Evolutionary conservation across 2,113 vertebrate species (phyloP).

Genomic region (Trichomycterus rosablanca): DNA sequence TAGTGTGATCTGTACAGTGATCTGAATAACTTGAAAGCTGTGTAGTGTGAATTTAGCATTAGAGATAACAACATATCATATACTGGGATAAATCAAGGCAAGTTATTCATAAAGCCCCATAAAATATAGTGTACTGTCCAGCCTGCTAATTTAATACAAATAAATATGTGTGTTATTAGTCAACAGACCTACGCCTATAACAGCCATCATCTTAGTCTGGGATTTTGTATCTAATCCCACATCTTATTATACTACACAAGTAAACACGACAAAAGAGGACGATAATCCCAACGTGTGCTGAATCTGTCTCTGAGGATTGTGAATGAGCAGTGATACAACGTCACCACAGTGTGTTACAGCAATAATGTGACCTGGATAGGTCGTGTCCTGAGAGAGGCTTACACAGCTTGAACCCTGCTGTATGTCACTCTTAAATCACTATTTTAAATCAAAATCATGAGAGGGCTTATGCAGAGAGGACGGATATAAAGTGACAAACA

Average conservation of each 20-base stretch:
- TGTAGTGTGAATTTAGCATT: no score
- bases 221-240: constrained; percentile 52
- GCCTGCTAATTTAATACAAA: constrained; percentile 21
- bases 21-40: no score
- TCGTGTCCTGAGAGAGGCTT: constrained; percentile 29
- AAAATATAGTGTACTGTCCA: constrained; percentile 1
- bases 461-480: not conserved
- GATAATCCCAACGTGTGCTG: constrained; percentile 53
- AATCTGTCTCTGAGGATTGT: constrained; percentile 22
- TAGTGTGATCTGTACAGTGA: no score
- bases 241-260: constrained; percentile 51
- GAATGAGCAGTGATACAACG: constrained; percentile 8
- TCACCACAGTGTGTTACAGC: constrained; percentile 6
- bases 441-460: constrained; percentile 7
- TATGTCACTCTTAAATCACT: not conserved
- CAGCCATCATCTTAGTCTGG: constrained; percentile 47
- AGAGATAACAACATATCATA: no score
- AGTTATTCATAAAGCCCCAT: not conserved
- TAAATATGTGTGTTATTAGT: constrained; percentile 39
- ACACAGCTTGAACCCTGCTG: constrained; percentile 15
- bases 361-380: constrained; percentile 12
- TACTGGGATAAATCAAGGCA: no score
- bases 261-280: constrained; percentile 51
- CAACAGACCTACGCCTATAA: constrained; percentile 34
- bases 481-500: no score